Conservation (phyloP, 2,113 vertebrate genomes). For the Spea bombifrons region DNA sequence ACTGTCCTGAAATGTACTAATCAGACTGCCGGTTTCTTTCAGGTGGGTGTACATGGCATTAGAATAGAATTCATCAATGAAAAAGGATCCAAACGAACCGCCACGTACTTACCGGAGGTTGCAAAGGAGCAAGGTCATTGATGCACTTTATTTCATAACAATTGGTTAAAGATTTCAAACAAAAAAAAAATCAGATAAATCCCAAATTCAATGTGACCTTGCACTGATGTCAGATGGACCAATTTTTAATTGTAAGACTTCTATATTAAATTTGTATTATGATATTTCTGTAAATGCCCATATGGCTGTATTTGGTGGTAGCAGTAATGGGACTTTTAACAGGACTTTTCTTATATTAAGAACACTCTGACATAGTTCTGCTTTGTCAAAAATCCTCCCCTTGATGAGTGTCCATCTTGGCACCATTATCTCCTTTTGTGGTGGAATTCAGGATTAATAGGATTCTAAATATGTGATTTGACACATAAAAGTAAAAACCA, state of each 20-base stretch:
- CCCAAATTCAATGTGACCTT: constrained; percentile 66
- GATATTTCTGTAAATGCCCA: constrained; percentile 48
- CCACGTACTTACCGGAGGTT: constrained; percentile 99
- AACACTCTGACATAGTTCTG: too few relatives aligned
- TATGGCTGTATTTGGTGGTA: background rate
- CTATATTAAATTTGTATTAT: constrained; percentile 55
- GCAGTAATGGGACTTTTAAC: too few relatives aligned
- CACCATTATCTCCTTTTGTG: too few relatives aligned
- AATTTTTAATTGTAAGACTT: constrained; percentile 60
- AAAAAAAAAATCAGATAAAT: constrained; percentile 47
- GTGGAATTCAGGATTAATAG: too few relatives aligned
- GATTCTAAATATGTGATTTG: too few relatives aligned
- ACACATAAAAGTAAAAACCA: too few relatives aligned
- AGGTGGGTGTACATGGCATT: constrained; percentile 99
- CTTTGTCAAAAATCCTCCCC: too few relatives aligned
- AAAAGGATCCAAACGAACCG: constrained; percentile 99
- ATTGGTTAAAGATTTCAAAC: constrained; percentile 66
- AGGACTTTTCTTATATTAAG: too few relatives aligned
- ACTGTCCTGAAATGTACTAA: constrained; percentile 56
- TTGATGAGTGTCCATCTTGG: too few relatives aligned
- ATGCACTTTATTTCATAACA: constrained; percentile 72
- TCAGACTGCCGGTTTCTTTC: constrained; percentile 67
- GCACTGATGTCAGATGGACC: constrained; percentile 68
- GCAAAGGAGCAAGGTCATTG: constrained; percentile 99
- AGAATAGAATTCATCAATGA: constrained; percentile 99